Percentiles rank a stretch among this genome's conserved stretches.
Conservation (phyloP, 92 coral and sea anemone genomes). For the Parazoanthus swiftii region DNA sequence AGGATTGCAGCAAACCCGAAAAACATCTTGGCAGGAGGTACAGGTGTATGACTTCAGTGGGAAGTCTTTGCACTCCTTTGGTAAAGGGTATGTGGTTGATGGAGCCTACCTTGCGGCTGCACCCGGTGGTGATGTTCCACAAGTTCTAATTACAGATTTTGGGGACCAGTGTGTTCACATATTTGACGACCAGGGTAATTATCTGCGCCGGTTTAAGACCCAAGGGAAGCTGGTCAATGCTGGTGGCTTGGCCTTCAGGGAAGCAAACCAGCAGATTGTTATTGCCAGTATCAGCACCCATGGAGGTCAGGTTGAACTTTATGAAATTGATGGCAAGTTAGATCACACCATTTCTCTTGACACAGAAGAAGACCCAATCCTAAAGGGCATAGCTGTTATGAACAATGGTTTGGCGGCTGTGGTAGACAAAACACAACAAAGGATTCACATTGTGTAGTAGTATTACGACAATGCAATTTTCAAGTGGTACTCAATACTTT, state of each 20-base stretch:
- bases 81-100: conserved; percentile 6
- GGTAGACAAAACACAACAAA: conserved; percentile 25
- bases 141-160: conserved; percentile 30
- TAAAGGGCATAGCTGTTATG: conserved; percentile 22
- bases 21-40: conserved; percentile 29
- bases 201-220: conserved; percentile 26
- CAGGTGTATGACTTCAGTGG: conserved; percentile 14
- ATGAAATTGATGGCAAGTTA: conserved; percentile 14
- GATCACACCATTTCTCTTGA: conserved; percentile 18
- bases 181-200: conserved; percentile 22
- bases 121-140: background rate
- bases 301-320: conserved; percentile 28
- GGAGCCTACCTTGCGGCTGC: conserved; percentile 16
- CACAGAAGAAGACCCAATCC: conserved; percentile 26
- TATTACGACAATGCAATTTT: background rate
- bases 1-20: conserved; percentile 31
- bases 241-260: conserved; percentile 27
- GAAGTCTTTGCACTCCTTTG: conserved; percentile 14
- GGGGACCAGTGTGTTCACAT: conserved; percentile 30
- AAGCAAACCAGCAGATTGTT: background rate
- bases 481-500: too few relatives aligned
- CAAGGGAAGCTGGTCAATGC: conserved; percentile 27
- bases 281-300: conserved; percentile 17
- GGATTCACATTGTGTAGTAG: conserved; percentile 3
- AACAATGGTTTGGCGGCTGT: conserved; percentile 23